A percentile compares a stretch with the other conserved stretches of the same genome.
These are phyloP conservation scores for Apamea monoglypha DNA, from an alignment of 2,888 invertebrate species.

Conservation along the genomic window DNA sequence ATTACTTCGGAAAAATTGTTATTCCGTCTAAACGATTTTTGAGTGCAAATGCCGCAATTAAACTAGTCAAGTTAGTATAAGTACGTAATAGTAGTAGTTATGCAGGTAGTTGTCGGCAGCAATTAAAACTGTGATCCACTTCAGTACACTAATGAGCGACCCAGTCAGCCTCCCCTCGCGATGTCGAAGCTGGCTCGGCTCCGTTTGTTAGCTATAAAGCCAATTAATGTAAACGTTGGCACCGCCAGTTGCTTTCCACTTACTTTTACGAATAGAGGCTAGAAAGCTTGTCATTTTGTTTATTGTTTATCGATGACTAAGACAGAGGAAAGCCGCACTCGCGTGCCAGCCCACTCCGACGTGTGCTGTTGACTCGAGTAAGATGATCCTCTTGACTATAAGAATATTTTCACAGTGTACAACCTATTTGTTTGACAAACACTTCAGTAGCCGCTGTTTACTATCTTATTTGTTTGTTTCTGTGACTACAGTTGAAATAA, in stretches of 20 bases:
- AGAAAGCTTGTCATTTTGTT: slow-evolving; percentile 71
- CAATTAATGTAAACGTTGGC: slow-evolving; percentile 80
- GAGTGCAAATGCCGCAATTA: slow-evolving; percentile 48
- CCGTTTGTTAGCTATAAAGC: slow-evolving; percentile 75
- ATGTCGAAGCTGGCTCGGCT: slow-evolving; percentile 69
- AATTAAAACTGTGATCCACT: slow-evolving; percentile 84
- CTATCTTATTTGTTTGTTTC: slow-evolving; percentile 34
- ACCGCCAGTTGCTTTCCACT: slow-evolving; percentile 72
- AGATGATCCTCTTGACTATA: slow-evolving; percentile 55
- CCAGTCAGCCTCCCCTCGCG: slow-evolving; percentile 68
- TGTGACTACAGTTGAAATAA: slow-evolving; percentile 53
- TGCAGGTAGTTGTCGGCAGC: slow-evolving; percentile 70
- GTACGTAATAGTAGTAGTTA: slow-evolving; percentile 52
- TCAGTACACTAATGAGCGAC: slow-evolving; percentile 81
- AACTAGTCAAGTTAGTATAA: slow-evolving; percentile 42
- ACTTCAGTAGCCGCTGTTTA: slow-evolving; percentile 42
- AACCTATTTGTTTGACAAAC: slow-evolving; percentile 39
- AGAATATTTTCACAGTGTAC: slow-evolving; percentile 49
- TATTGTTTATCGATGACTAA: slow-evolving; percentile 74
- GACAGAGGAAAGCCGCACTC: slow-evolving; percentile 42
- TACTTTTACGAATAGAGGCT: slow-evolving; percentile 68
- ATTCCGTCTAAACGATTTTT: slow-evolving; percentile 39
- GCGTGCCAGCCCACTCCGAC: slow-evolving; percentile 33
- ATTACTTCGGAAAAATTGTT: slow-evolving; percentile 28
- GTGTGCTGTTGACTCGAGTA: slow-evolving; percentile 41